Evolutionary conservation across 2,888 invertebrate species (phyloP), one percentile per base, ranked within the genome.

Genomic region (Desoria tigrina): DNA sequence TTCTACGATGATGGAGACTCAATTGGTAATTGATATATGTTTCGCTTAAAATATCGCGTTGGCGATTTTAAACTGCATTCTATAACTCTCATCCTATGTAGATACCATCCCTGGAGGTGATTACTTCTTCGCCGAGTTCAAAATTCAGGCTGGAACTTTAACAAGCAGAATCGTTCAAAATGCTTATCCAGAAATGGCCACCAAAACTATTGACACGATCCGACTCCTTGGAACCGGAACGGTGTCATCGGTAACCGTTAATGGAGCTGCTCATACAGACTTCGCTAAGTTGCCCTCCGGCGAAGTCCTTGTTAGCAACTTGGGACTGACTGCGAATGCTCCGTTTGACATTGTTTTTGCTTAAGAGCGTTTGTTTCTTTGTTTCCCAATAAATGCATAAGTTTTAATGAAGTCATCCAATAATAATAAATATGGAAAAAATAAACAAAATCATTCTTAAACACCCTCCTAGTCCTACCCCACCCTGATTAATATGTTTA

Each of bases 1-100:
- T 90, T 87, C 81, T 90, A 89, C 88, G 92, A 92, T 78, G 90
- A 91, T 75, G 91, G 90, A 0, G 88, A 89, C 66, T 87, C 87
- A 60, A 79, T 88, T 71, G 87, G 89, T 88, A 64, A 58, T 56
- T 7, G 6, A 45, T 45, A 4, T 11, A 45, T 16, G 6, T 11
- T 11, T 55, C 28, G 21, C 7, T 28, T 16, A 11, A 32, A 32
- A 32, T 32, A n/a, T n/a, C n/a, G n/a, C n/a, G n/a, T n/a, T n/a
- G n/a, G n/a, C n/a, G n/a, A n/a, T n/a, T n/a, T n/a, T n/a, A n/a
- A n/a, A n/a, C n/a, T n/a, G n/a, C n/a, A n/a, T n/a, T n/a, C n/a
- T n/a, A n/a, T n/a, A n/a, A n/a, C n/a, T n/a, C n/a, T n/a, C n/a
- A n/a, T n/a, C n/a, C n/a, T n/a, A n/a, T 32, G 4, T 11, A 69